Conservation (phyloP, 37 sponge, comb jelly and placozoan species). For the Lycopodina hypogea region DNA sequence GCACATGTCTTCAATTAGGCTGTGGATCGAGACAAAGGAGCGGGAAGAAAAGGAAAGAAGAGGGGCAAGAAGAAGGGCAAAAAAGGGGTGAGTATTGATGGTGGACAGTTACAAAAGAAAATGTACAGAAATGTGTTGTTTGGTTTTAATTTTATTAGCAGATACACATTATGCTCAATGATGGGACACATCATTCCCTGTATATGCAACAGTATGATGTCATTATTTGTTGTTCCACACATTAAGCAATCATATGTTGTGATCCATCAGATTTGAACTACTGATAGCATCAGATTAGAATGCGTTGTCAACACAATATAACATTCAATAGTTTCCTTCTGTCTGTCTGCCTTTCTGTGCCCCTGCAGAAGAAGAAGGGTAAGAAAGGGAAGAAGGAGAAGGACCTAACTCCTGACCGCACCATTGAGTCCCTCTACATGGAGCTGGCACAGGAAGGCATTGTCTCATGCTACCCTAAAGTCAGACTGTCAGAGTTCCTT, state of each 20-base stretch:
- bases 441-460: constrained; percentile 87
- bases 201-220: too few species aligned
- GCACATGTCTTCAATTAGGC: constrained; percentile 61
- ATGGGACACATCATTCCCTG: too few species aligned
- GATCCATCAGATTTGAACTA: too few species aligned
- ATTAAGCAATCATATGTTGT: too few species aligned
- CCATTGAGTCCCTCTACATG: constrained; percentile 91
- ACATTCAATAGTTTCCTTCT: too few species aligned
- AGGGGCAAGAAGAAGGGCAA: constrained; percentile 79
- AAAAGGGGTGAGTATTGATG: constrained; percentile 51
- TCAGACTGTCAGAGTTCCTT: constrained; percentile 67
- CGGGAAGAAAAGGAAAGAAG: constrained; percentile 87
- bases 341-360: too few species aligned
- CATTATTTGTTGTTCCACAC: too few species aligned
- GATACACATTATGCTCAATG: too few species aligned
- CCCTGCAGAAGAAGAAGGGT: too few species aligned
- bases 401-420: constrained; percentile 94
- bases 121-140: too few species aligned
- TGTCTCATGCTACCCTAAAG: constrained; percentile 80
- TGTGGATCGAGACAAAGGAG: constrained; percentile 95
- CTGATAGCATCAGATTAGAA: too few species aligned
- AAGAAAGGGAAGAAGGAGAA: constrained; percentile 99
- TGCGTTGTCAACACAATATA: too few species aligned
- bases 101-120: constrained; percentile 75
- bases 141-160: background rate